A percentile compares a stretch with the other conserved stretches of the same genome.
Evolutionary conservation across 2,797 vertebrate species (phyloP).

Genomic region (Ispidina picta): DNA sequence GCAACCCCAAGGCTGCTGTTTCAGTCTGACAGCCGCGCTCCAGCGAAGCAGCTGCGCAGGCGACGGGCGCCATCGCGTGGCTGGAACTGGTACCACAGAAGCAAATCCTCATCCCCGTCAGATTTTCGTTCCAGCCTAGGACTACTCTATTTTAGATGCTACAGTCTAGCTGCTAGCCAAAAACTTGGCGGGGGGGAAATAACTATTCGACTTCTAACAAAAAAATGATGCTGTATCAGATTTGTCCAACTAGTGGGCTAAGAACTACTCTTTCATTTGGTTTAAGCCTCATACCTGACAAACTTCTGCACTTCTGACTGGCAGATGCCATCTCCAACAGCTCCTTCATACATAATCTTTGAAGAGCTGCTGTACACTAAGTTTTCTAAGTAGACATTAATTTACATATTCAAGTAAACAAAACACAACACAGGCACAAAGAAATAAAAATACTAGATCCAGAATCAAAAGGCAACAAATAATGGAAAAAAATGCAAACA

Average conservation of each 20-base stretch:
- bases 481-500: neutral
- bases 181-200: too few relatives aligned
- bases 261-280: fast-evolving
- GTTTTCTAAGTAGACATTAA: neutral
- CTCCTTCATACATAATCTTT: fast-evolving
- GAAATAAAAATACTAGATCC: neutral
- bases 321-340: neutral
- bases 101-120: too few relatives aligned
- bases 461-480: neutral
- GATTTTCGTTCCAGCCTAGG: neutral
- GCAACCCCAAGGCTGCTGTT: neutral
- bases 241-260: fast-evolving
- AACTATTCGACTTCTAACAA: neutral
- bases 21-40: fast-evolving
- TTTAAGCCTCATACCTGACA: neutral
- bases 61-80: slow-evolving; percentile 51
- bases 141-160: fast-evolving
- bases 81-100: fast-evolving
- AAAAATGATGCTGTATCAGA: fast-evolving
- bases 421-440: neutral
- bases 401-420: neutral
- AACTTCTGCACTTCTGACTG: neutral
- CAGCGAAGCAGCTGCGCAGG: neutral
- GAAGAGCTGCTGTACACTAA: neutral
- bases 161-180: fast-evolving